Evolutionary conservation across 2,797 vertebrate genomes (phyloP).

Genomic region (Cynodonichthys magdalenae): DNA sequence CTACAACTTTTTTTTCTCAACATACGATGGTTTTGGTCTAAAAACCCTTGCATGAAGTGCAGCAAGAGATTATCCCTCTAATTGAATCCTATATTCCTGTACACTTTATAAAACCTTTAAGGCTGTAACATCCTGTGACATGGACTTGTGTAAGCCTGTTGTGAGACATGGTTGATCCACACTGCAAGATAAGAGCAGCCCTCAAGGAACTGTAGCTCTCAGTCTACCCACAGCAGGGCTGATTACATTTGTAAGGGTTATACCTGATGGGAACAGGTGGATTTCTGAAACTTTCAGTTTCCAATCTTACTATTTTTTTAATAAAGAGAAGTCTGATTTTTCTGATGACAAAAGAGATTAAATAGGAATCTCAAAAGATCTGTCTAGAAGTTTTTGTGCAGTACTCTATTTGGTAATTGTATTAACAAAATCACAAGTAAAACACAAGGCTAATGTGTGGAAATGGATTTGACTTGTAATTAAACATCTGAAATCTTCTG

Average conservation of each 20-base stretch:
- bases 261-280: background rate
- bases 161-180: slow-evolving; percentile 37
- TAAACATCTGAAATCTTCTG: too few species aligned
- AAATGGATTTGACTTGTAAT: too few species aligned
- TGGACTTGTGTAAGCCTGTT: slow-evolving; percentile 33
- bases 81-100: slow-evolving; percentile 12
- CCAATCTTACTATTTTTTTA: background rate
- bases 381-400: too few species aligned
- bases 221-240: slow-evolving; percentile 28
- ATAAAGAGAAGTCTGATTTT: background rate
- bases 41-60: too few species aligned
- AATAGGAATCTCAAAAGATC: too few species aligned
- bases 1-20: too few species aligned
- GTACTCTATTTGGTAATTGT: too few species aligned
- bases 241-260: slow-evolving; percentile 8
- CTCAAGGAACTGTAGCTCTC: slow-evolving; percentile 38
- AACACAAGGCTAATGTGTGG: too few species aligned
- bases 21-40: too few species aligned
- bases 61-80: too few species aligned
- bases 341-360: too few species aligned
- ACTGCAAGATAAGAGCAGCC: slow-evolving; percentile 32
- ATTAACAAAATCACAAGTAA: too few species aligned
- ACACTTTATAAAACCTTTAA: background rate
- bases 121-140: slow-evolving; percentile 15
- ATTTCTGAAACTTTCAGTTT: background rate